Evolutionary conservation across 64 coral and sea anemone genomes (phyloP).

Genomic region (Stichodactyla helianthus): DNA sequence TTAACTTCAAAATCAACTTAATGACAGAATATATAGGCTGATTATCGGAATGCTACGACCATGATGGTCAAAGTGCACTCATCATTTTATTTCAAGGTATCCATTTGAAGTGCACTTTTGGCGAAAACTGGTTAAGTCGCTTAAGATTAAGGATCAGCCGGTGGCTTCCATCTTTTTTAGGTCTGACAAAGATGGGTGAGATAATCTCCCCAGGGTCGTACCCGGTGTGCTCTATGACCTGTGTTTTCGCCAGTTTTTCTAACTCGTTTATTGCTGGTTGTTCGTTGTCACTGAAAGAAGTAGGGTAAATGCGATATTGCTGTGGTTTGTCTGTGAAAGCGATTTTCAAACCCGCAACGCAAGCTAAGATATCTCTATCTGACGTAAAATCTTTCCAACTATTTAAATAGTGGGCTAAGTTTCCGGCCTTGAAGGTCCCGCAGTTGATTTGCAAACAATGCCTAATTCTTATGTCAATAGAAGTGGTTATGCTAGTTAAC

Average conservation of each 20-base stretch:
- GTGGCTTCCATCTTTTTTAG: conserved; percentile 48
- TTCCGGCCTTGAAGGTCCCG: background rate
- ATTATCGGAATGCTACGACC: no score
- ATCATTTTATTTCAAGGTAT: background rate
- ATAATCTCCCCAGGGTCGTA: conserved; percentile 22
- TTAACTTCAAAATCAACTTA: no score
- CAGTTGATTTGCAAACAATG: background rate
- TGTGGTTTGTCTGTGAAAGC: background rate
- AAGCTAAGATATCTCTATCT: background rate
- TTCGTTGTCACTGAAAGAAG: background rate
- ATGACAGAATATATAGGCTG: no score
- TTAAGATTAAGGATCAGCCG: conserved; percentile 38
- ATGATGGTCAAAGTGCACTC: no score
- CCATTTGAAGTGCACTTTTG: conserved; percentile 44
- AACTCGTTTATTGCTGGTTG: conserved; percentile 5
- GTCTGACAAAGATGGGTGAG: conserved; percentile 21
- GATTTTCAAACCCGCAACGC: background rate
- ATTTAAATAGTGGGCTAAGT: background rate
- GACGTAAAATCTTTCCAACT: background rate
- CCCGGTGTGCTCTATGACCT: conserved; percentile 32
- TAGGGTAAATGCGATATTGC: no score
- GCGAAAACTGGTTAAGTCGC: conserved; percentile 11
- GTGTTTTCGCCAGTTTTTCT: background rate
- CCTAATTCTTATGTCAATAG: background rate
- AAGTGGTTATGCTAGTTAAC: background rate